phyloP scores from a whole-genome alignment of 2,888 invertebrate genomes.

The Arrhopalites spinosus region DNA sequence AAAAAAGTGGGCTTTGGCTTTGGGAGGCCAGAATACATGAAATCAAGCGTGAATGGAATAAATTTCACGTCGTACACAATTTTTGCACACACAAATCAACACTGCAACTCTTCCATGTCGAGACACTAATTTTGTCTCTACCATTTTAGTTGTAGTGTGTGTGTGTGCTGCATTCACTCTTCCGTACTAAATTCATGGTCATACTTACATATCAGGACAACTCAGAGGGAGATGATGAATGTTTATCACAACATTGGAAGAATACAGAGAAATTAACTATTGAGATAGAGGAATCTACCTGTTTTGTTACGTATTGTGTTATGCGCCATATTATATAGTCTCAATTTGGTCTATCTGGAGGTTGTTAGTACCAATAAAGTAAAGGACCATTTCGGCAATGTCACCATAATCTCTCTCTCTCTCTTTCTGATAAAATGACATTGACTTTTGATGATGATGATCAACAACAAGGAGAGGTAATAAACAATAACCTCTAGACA shows the following conservation, averaged over 20 bases:
- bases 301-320: too few relatives aligned
- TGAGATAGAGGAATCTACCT: too few relatives aligned
- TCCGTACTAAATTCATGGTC: conserved; percentile 38
- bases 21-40: conserved; percentile 23
- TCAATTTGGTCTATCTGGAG: too few relatives aligned
- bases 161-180: conserved; percentile 16
- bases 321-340: too few relatives aligned
- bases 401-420: too few relatives aligned
- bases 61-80: conserved; percentile 38
- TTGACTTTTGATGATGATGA: conserved; percentile 20
- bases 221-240: background rate
- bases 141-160: conserved; percentile 21
- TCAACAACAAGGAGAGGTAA: background rate
- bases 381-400: too few relatives aligned
- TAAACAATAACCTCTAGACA: background rate
- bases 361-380: too few relatives aligned
- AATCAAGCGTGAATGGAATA: conserved; percentile 37
- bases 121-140: conserved; percentile 1
- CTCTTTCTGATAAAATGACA: conserved; percentile 3
- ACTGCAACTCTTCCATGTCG: conserved; percentile 23
- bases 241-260: background rate
- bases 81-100: conserved; percentile 30
- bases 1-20: conserved; percentile 12
- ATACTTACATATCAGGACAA: background rate
- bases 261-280: too few relatives aligned